Conservation (phyloP, 2,888 invertebrate species). For the Chydorus sphaericus region DNA sequence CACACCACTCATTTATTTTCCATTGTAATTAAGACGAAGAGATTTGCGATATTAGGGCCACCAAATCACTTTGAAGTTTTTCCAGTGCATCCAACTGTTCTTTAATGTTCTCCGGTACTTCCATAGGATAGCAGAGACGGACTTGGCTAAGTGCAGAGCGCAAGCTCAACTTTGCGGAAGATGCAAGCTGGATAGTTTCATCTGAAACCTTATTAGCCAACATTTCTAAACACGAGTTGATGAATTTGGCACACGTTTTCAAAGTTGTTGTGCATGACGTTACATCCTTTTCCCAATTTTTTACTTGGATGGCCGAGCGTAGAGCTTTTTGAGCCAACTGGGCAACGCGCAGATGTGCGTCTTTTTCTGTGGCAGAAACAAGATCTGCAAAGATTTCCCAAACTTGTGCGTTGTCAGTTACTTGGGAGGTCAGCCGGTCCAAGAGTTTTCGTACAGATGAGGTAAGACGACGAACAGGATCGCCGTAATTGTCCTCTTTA, state of each 20-base stretch:
- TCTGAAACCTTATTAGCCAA: background rate
- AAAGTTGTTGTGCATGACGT: conserved; percentile 44
- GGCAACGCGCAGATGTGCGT: conserved; percentile 38
- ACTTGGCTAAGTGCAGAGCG: background rate
- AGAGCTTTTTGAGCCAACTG: conserved; percentile 66
- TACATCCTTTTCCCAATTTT: conserved; percentile 36
- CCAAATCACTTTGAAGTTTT: background rate
- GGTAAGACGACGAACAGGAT: conserved; percentile 36
- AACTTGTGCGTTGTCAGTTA: conserved; percentile 47
- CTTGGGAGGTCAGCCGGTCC: conserved; percentile 29
- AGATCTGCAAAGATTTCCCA: conserved; percentile 68
- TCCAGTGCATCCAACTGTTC: background rate
- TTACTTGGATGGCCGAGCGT: conserved; percentile 49
- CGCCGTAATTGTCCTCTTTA: conserved; percentile 40
- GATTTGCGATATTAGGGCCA: background rate
- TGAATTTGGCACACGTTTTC: conserved; percentile 41
- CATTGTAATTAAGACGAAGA: background rate
- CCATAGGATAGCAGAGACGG: background rate
- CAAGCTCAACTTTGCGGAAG: background rate
- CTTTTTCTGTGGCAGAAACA: background rate
- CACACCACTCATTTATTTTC: background rate
- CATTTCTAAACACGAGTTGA: conserved; percentile 27
- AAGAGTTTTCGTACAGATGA: conserved; percentile 49
- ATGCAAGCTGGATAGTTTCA: conserved; percentile 6
- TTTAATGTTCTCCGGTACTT: background rate